These are phyloP conservation scores for Phengaris alcon DNA, from an alignment of 2,888 invertebrate genomes.

Conservation along the genomic window DNA sequence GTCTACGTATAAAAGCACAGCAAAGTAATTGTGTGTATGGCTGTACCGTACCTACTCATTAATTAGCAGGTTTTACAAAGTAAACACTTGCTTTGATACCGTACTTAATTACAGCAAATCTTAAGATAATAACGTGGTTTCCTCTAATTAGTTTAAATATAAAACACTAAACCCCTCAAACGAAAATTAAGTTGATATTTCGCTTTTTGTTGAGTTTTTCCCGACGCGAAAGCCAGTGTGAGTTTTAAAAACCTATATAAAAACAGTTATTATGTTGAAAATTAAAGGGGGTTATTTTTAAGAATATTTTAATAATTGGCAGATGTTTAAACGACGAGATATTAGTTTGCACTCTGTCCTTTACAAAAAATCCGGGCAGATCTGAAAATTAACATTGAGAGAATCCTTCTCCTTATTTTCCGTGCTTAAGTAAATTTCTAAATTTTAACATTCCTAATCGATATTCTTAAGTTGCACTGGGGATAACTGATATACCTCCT, in stretches of 20 bases:
- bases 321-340: background rate
- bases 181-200: slow-evolving; percentile 1
- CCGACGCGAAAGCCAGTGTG: background rate
- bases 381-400: no score
- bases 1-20: background rate
- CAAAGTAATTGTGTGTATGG: slow-evolving; percentile 23
- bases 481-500: no score
- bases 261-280: background rate
- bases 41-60: slow-evolving; percentile 51
- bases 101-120: slow-evolving; percentile 73
- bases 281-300: background rate
- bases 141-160: slow-evolving; percentile 67
- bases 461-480: no score
- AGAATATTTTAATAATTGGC: background rate
- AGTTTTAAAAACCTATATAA: background rate
- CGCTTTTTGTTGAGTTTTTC: background rate
- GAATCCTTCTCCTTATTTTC: no score
- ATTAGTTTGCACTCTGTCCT: no score
- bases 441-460: no score
- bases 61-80: slow-evolving; percentile 64
- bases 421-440: no score
- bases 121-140: slow-evolving; percentile 70
- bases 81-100: slow-evolving; percentile 63
- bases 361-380: no score
- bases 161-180: slow-evolving; percentile 37